Evolutionary conservation across 92 coral and sea anemone genomes (phyloP).

Genomic region (Porites evermanni): DNA sequence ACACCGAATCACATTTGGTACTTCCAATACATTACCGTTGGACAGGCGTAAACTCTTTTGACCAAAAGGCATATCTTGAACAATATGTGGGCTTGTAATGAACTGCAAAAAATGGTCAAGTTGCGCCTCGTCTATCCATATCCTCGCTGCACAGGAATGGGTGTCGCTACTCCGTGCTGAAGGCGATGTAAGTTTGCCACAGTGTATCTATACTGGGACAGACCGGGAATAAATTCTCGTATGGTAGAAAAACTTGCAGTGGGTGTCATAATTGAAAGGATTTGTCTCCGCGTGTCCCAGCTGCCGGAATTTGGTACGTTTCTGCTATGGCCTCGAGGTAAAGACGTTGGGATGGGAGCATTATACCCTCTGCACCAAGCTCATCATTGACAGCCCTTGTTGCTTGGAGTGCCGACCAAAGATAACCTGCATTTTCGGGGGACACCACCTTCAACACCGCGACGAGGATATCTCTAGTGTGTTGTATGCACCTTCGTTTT

Average conservation of each 20-base stretch:
- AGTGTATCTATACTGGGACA: conserved; percentile 53
- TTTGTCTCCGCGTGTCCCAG: conserved; percentile 66
- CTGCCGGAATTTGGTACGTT: conserved; percentile 55
- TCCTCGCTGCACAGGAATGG: conserved; percentile 51
- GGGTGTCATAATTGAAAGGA: conserved; percentile 65
- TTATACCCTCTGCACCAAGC: conserved; percentile 50
- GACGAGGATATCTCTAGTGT: conserved; percentile 44
- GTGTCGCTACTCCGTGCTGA: conserved; percentile 58
- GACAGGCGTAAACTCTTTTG: conserved; percentile 45
- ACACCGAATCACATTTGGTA: conserved; percentile 60
- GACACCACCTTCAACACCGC: conserved; percentile 53
- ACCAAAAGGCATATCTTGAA: conserved; percentile 73
- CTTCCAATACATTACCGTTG: conserved; percentile 56
- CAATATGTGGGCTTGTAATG: conserved; percentile 64
- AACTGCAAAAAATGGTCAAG: conserved; percentile 64
- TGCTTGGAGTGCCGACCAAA: conserved; percentile 49
- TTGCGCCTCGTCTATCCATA: conserved; percentile 51
- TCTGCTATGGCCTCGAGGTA: conserved; percentile 59
- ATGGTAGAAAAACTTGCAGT: conserved; percentile 53
- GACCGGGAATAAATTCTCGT: conserved; percentile 55
- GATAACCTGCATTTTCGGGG: conserved; percentile 48
- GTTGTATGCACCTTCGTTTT: conserved; percentile 30
- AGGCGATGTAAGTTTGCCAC: conserved; percentile 63
- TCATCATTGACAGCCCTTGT: conserved; percentile 36
- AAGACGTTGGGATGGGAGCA: conserved; percentile 44